Percentiles rank a stretch among this genome's conserved stretches.
phyloP scores from a whole-genome alignment of 2,797 vertebrate genomes.

The Enteromius thamalakanensis region DNA sequence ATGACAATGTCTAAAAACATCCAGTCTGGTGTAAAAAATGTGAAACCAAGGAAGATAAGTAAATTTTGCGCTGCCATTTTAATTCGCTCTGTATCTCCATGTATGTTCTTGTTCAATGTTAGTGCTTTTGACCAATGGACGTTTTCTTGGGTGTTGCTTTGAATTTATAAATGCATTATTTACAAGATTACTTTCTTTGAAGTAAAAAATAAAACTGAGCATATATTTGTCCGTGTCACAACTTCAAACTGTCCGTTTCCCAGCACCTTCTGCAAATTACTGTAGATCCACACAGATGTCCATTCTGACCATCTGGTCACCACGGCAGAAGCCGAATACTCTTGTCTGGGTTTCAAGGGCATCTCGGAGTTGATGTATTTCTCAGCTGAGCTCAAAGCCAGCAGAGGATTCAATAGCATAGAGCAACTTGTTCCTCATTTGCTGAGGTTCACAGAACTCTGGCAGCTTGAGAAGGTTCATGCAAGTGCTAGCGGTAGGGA shows the following conservation, averaged over 20 bases:
- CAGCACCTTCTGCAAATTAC: conserved; percentile 41
- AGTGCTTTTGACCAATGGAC: conserved; percentile 4
- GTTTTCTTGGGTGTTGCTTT: conserved; percentile 11
- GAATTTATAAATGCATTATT: conserved; percentile 15
- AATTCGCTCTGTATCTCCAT: background rate
- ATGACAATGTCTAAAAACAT: conserved; percentile 30
- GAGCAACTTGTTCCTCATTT: conserved; percentile 94
- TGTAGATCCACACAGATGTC: conserved; percentile 38
- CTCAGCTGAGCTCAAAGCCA: conserved; percentile 97
- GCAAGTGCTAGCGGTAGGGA: conserved; percentile 98
- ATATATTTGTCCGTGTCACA: conserved; percentile 42
- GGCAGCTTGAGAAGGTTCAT: conserved; percentile 99
- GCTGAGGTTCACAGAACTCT: conserved; percentile 90
- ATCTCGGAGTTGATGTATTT: conserved; percentile 42
- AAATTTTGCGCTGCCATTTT: conserved; percentile 20
- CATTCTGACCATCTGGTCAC: conserved; percentile 1
- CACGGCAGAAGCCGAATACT: background rate
- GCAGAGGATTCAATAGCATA: conserved; percentile 97
- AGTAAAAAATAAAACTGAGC: conserved; percentile 24
- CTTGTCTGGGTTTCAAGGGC: conserved; percentile 55
- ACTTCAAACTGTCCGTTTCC: conserved; percentile 61
- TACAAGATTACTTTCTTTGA: conserved; percentile 37
- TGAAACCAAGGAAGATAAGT: conserved; percentile 24
- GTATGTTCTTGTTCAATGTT: conserved; percentile 5
- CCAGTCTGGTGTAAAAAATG: background rate